Evolutionary conservation across 2,113 vertebrate species (phyloP).

Genomic region (Antechinus stuartii): DNA sequence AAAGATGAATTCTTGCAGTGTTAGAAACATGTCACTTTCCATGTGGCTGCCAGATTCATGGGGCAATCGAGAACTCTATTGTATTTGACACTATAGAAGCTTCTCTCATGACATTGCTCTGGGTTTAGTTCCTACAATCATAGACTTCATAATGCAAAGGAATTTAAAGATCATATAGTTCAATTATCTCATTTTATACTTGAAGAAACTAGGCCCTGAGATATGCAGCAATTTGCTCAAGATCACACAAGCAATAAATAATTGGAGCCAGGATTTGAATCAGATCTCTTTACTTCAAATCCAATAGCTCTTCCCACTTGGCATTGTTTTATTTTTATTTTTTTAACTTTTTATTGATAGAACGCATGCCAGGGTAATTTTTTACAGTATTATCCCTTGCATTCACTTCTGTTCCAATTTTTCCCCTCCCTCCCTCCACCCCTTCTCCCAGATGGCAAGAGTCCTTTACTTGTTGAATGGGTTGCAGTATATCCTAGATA

Average conservation of each 20-base stretch:
- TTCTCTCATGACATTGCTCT: neutral
- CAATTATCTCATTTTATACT: neutral
- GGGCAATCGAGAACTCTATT: conserved; percentile 24
- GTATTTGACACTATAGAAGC: neutral
- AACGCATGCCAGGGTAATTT: too few species aligned
- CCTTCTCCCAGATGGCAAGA: too few species aligned
- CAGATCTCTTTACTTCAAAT: neutral
- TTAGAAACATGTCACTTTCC: conserved; percentile 24
- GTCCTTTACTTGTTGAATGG: too few species aligned
- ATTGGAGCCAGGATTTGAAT: neutral
- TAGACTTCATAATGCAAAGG: neutral
- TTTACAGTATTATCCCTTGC: too few species aligned
- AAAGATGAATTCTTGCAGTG: conserved; percentile 4
- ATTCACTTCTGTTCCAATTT: too few species aligned
- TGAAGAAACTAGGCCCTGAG: neutral
- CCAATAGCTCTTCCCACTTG: neutral
- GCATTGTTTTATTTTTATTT: too few species aligned
- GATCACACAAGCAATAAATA: neutral
- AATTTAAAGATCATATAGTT: neutral
- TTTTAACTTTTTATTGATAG: too few species aligned
- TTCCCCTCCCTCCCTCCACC: too few species aligned
- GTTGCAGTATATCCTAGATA: too few species aligned
- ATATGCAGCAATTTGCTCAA: neutral
- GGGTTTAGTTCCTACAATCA: neutral
- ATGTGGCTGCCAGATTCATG: conserved; percentile 44